phyloP scores from a whole-genome alignment of 2,797 vertebrate species.

The Pagetopsis macropterus region DNA sequence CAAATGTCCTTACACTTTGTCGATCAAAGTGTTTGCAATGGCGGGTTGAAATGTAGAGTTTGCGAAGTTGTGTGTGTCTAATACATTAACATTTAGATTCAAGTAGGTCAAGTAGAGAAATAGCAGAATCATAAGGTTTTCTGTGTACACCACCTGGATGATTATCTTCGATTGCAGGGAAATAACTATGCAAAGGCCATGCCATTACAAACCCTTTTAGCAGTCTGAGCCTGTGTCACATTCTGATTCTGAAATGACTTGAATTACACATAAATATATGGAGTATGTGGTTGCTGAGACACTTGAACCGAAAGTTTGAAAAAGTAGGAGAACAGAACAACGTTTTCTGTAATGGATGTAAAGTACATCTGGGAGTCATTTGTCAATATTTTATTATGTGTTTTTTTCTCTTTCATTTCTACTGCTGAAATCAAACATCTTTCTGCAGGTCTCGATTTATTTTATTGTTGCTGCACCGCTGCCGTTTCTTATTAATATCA shows the following conservation, averaged over 20 bases:
- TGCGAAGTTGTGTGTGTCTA: too few relatives aligned
- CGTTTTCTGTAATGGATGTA: constrained; percentile 48
- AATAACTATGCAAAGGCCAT: constrained; percentile 60
- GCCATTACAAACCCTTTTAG: constrained; percentile 46
- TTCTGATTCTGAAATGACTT: constrained; percentile 42
- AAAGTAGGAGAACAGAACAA: constrained; percentile 20
- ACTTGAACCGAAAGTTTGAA: constrained; percentile 1
- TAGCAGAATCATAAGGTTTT: constrained; percentile 44
- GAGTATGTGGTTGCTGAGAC: constrained; percentile 19
- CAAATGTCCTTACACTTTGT: too few relatives aligned
- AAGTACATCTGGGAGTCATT: constrained; percentile 45
- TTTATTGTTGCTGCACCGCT: constrained; percentile 47
- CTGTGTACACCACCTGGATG: constrained; percentile 45
- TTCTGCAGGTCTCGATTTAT: constrained; percentile 36
- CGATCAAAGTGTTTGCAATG: too few relatives aligned
- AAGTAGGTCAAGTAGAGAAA: constrained; percentile 18
- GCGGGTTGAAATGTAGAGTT: too few relatives aligned
- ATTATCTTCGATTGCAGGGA: constrained; percentile 66
- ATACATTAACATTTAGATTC: too few relatives aligned
- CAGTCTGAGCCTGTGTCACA: constrained; percentile 14
- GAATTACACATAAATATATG: constrained; percentile 47
- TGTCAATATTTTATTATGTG: not conserved
- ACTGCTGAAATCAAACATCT: constrained; percentile 27
- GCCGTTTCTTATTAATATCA: constrained; percentile 60
- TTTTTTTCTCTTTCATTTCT: constrained; percentile 9